Evolutionary conservation across 2,888 invertebrate species (phyloP), one percentile per base, ranked within the genome.

Genomic region (Macrophya alboannulata): DNA sequence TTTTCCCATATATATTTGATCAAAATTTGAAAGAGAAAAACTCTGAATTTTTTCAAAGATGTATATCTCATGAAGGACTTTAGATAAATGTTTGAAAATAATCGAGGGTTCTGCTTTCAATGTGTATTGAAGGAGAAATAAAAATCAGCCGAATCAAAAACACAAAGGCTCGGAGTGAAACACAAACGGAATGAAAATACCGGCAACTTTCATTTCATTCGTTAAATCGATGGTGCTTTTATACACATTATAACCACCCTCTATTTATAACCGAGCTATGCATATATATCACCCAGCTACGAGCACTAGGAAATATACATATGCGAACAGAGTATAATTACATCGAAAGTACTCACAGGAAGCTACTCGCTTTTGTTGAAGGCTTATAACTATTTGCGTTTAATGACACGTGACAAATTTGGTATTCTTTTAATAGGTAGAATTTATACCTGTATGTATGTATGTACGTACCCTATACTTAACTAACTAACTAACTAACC

Each of bases 101-200:
- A 31, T 31, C 31, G 3, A 3, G 31, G 31, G 31, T 31, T 2
- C 31, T 31, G 31, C 3, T 31, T 31, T 31, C 31, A 31, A 31
- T 31, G 31, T 31, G 31, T 31, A 31, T 31, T 31, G 3, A 31
- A 31, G 3, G 31, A 31, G 31, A 3, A 31, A 31, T 31, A 31
- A 31, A 31, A 31, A 31, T 31, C 31, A 31, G 31, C 31, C 31
- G 3, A 31, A 31, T 31, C 31, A 31, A 31, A 31, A 31, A 31
- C 31, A 31, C 31, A 31, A 31, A 31, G 31, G 31, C 31, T 31
- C 31, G n/a, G n/a, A n/a, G n/a, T n/a, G n/a, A n/a, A n/a, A n/a
- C n/a, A n/a, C 45, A 74, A 74, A 74, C 45, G 72, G 21, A 74
- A 74, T 74, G 72, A 74, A 74, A 74, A 45, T 74, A 74, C 43